Conservation (phyloP, 2,797 vertebrate genomes). For the Lepilemur ruficaudatus region DNA sequence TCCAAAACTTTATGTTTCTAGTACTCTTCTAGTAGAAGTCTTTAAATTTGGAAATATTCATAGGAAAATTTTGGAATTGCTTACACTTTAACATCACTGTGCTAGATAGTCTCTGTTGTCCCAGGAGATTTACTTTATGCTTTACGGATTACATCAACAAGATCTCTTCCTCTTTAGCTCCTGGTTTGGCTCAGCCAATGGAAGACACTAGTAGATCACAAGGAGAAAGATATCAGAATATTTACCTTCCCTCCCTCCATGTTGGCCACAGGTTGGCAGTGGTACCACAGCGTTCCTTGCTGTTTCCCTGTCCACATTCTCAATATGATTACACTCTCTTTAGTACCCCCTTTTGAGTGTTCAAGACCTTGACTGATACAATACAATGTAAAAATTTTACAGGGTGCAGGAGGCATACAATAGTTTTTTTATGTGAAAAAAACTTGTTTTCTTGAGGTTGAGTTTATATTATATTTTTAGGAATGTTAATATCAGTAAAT, state of each 20-base stretch:
- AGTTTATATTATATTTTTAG: not conserved
- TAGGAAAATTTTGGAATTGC: not conserved
- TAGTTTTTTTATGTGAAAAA: constrained; percentile 22
- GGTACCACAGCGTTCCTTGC: not conserved
- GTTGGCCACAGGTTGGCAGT: not conserved
- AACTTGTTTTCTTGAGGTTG: not conserved
- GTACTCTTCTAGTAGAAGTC: not conserved
- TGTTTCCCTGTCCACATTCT: not conserved
- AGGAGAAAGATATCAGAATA: not conserved
- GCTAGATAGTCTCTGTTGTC: not conserved
- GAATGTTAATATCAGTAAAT: not conserved
- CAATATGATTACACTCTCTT: not conserved
- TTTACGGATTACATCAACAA: not conserved
- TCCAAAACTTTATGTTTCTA: not conserved
- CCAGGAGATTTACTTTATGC: not conserved
- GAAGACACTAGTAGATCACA: not conserved
- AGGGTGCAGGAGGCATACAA: not conserved
- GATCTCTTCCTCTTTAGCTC: not conserved
- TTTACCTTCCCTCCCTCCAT: not conserved
- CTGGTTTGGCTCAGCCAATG: not conserved
- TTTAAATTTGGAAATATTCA: constrained; percentile 36
- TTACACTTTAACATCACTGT: not conserved
- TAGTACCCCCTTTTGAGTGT: not conserved
- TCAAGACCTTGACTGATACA: not conserved
- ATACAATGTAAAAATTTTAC: not conserved